Base-by-base conservation (phyloP, 2,888 invertebrate genomes). In the Meandrusa payeni region DNA sequence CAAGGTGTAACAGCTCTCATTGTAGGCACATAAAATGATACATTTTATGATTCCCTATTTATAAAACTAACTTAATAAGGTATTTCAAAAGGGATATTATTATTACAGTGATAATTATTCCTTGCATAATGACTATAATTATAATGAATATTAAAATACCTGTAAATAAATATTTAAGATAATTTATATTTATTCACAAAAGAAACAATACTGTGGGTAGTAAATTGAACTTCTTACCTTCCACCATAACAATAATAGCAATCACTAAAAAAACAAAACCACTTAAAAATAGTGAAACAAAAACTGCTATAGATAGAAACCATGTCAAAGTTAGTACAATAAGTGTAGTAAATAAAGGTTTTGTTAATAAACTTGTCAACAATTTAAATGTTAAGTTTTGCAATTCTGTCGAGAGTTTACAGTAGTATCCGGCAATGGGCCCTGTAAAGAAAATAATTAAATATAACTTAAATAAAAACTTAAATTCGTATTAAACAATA, bases 221-320 rank as follows among this genome's bases (percentile, higher is more conserved):
- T n/a, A n/a, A n/a, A n/a, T n/a, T n/a, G n/a, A n/a, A n/a, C n/a
- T 11, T 20, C 22, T 58, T 59, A 78, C 79, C 76, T 78, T 76
- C 73, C 27, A 75, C 34, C 12, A 77, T 43, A 2, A 76, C 43
- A 22, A 79, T 61, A 1, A 58, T 39, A 5, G 56, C 2, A 19
- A 62, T 37, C 4, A 44, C 22, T 12, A 48, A 26, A 29, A 56
- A 36, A 6, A 52, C 40, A n/a, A 40, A 4, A 28, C 52, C 5
- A 13, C 67, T 7, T 40, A 59, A 24, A 11, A 62, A 9, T n/a
- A 64, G 31, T 6, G 66, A 58, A 22, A 55, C 34, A 12, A 65
- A 54, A 24, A 69, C 20, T 24, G 51, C 17, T n/a, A 50, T 42
- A 2, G 61, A 19, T 3, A 67, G 5, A n/a, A 57, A 26, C 17